phyloP scores from a whole-genome alignment of 2,888 invertebrate genomes.

The Linnaemya tessellans region DNA sequence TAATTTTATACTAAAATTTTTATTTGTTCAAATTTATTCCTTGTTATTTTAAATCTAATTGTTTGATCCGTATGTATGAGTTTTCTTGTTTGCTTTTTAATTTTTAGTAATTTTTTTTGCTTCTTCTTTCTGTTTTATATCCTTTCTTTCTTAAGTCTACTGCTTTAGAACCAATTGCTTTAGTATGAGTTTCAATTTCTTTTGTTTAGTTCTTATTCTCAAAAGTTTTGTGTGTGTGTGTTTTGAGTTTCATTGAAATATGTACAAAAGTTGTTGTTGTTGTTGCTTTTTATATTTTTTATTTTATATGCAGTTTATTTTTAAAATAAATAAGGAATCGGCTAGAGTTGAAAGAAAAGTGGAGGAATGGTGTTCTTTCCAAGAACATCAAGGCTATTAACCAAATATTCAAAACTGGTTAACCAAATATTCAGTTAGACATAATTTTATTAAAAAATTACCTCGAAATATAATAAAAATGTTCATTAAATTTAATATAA shows the following conservation, averaged over 20 bases:
- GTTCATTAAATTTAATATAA: too few species aligned
- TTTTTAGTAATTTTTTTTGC: slow-evolving; percentile 49
- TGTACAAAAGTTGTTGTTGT: slow-evolving; percentile 70
- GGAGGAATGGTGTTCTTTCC: too few species aligned
- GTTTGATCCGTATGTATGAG: slow-evolving; percentile 70
- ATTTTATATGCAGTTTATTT: slow-evolving; percentile 5
- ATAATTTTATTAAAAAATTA: too few species aligned
- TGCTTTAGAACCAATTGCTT: slow-evolving; percentile 78
- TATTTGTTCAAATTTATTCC: slow-evolving; percentile 60
- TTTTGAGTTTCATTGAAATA: slow-evolving; percentile 64
- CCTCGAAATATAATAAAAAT: too few species aligned
- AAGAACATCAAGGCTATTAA: too few species aligned
- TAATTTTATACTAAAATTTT: slow-evolving; percentile 45
- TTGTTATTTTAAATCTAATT: slow-evolving; percentile 63
- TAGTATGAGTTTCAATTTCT: slow-evolving; percentile 70
- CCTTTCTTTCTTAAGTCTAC: slow-evolving; percentile 72
- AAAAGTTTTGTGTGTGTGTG: slow-evolving; percentile 58
- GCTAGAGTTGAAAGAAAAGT: not conserved
- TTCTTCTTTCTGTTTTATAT: not conserved
- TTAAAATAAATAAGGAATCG: not conserved
- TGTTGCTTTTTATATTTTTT: slow-evolving; percentile 20
- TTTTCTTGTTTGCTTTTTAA: slow-evolving; percentile 20
- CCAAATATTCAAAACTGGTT: too few species aligned
- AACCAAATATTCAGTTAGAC: too few species aligned
- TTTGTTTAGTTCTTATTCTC: slow-evolving; percentile 37